phyloP scores from a whole-genome alignment of 37 sponge, comb jelly and placozoan species.

The Hexactinellida sp. region DNA sequence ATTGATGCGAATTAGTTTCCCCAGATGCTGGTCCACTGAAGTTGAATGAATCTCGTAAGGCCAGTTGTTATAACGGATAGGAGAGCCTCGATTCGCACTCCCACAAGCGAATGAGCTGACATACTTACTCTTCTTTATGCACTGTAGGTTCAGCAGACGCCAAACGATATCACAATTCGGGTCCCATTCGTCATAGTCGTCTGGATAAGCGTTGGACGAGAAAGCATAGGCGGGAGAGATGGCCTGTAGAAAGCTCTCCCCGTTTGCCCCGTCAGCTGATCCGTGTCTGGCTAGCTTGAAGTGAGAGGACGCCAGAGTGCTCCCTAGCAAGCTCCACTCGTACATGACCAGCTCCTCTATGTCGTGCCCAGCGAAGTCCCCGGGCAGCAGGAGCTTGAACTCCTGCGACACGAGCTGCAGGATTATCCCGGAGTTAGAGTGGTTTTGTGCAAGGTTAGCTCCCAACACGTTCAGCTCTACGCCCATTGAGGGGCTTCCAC shows the following conservation, averaged over 20 bases:
- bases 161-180: not conserved
- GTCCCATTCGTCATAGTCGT: not conserved
- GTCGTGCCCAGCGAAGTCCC: not conserved
- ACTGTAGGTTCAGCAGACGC: not conserved
- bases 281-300: not conserved
- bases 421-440: not conserved
- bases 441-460: not conserved
- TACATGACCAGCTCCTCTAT: not conserved
- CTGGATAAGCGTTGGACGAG: conserved; percentile 4
- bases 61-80: not conserved
- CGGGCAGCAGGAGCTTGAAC: not conserved
- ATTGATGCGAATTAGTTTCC: not conserved
- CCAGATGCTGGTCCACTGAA: not conserved
- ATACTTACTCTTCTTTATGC: not conserved
- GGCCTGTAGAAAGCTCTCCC: not conserved
- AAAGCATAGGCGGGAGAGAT: not conserved
- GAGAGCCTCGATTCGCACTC: not conserved
- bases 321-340: not conserved
- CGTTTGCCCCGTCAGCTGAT: not conserved
- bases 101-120: not conserved
- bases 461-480: not conserved
- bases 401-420: not conserved
- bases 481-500: not conserved
- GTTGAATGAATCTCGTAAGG: conserved; percentile 13
- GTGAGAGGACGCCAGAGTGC: not conserved